Evolutionary conservation across 2,888 invertebrate species (phyloP), one percentile per base, ranked within the genome.

Genomic region (Punctoribates punctum): DNA sequence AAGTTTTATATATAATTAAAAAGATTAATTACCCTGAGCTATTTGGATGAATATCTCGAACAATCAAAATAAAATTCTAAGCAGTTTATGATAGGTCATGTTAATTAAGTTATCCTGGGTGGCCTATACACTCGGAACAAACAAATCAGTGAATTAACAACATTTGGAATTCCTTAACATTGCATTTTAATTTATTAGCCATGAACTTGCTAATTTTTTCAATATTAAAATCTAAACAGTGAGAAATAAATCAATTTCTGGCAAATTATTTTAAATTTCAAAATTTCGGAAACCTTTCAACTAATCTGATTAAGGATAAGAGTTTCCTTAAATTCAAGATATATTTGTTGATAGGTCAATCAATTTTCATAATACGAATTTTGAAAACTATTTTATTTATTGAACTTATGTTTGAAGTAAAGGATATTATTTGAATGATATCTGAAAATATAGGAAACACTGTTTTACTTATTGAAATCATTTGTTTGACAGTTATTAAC

Each of bases 401-500:
- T n/a, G n/a, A n/a, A n/a, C n/a, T n/a, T n/a, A n/a, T n/a, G n/a
- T n/a, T n/a, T n/a, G n/a, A n/a, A n/a, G n/a, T n/a, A n/a, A n/a
- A n/a, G n/a, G n/a, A 54, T 54, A 54, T 5, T 48, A 17, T 17
- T 11, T 11, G 13, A 15, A 48, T 48, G 17, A 48, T 15, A 15
- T 15, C 17, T 15, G 48, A 42, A 15, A 48, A 13, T 48, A 5
- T 48, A 8, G 34, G 3, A 48, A 48, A 2, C 5, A 11, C 3
- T 48, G 17, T 48, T 15, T 15, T 48, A 48, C 20, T n/a, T 9
- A 54, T n/a, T n/a, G n/a, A 54, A n/a, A 8, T 17, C 54, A 20
- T 54, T 54, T 20, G n/a, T 17, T 65, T 38, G 29, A 38, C n/a
- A 67, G 67, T 20, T 67, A 5, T 67, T 67, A 67, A 11, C n/a